Percentiles rank a stretch among this genome's conserved stretches.
Conservation (phyloP, 2,113 vertebrate genomes). For the Tichodroma muraria region DNA sequence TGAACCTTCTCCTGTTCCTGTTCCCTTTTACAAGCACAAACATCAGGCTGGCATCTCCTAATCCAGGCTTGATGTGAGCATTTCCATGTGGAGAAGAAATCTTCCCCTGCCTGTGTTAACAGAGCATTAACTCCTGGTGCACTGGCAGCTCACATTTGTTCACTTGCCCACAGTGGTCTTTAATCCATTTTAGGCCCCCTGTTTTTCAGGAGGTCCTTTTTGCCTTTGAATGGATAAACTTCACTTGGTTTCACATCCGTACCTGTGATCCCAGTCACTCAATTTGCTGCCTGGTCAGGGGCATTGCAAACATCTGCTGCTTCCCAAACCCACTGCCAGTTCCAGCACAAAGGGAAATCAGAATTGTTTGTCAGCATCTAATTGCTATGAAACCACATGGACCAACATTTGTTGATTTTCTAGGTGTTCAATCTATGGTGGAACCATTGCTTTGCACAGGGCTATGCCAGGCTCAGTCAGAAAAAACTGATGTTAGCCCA, state of each 20-base stretch:
- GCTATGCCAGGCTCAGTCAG: not conserved
- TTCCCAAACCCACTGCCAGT: not conserved
- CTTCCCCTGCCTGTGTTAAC: not conserved
- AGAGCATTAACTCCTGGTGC: not conserved
- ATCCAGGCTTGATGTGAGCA: not conserved
- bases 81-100: not conserved
- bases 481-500: not conserved
- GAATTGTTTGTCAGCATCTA: not conserved
- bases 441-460: not conserved
- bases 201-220: not conserved
- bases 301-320: not conserved
- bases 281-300: not conserved
- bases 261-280: not conserved
- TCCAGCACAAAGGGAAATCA: not conserved
- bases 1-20: not conserved
- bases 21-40: not conserved
- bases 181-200: not conserved
- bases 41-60: not conserved
- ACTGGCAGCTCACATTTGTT: not conserved
- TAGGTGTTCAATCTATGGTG: not conserved
- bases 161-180: no score
- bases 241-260: not conserved
- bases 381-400: not conserved
- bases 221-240: not conserved
- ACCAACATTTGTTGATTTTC: not conserved